Evolutionary conservation across 2,888 invertebrate species (phyloP), one percentile per base, ranked within the genome.

Genomic region (Sphaerophoria taeniata): DNA sequence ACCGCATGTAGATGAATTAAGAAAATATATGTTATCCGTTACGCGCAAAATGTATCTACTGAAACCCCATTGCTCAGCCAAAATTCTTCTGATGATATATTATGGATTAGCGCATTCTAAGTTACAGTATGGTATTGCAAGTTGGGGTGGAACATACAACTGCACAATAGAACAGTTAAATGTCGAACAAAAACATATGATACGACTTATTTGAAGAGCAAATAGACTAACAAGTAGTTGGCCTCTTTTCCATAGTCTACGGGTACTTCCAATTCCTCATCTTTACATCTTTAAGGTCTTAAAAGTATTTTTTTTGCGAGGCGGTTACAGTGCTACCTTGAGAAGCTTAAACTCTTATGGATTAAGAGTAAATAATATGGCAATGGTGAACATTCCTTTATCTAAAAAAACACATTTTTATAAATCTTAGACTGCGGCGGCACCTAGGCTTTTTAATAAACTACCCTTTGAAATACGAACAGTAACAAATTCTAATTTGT

Each of bases 101-200:
- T n/a, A n/a, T n/a, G n/a, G n/a, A n/a, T n/a, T n/a, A n/a, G n/a
- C n/a, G n/a, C n/a, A n/a, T n/a, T n/a, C n/a, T n/a, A n/a, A n/a
- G n/a, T n/a, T n/a, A n/a, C n/a, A n/a, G n/a, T n/a, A n/a, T n/a
- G n/a, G n/a, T n/a, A n/a, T n/a, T n/a, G n/a, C n/a, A n/a, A n/a
- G n/a, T n/a, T n/a, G n/a, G n/a, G n/a, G n/a, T n/a, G n/a, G n/a
- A n/a, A n/a, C n/a, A n/a, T n/a, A n/a, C n/a, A n/a, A n/a, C n/a
- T 45, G n/a, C 45, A 45, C 45, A 45, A 45, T 47, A n/a, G 47
- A 47, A 47, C 14, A n/a, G n/a, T 47, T 47, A 47, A 47, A 47
- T 47, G 47, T 47, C 3, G 47, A 1, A 1, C 47, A 47, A 47
- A 47, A 47, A 6, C 47, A 47, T 47, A n/a, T 47, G 47, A 47